A percentile compares a stretch with the other conserved stretches of the same genome.
phyloP scores from a whole-genome alignment of 2,888 invertebrate genomes.

The Clistopyga incitator region DNA sequence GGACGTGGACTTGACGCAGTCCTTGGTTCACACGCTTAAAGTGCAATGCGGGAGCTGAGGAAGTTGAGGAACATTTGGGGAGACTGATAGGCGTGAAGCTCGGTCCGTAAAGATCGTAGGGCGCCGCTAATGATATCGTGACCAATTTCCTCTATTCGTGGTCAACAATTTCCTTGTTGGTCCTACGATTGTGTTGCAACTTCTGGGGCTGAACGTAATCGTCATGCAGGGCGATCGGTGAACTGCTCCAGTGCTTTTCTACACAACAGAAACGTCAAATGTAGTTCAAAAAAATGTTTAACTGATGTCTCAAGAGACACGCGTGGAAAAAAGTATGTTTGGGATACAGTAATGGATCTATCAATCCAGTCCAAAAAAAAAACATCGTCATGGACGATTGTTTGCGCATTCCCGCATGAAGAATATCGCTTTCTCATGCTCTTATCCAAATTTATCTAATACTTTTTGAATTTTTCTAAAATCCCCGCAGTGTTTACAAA shows the following conservation, averaged over 20 bases:
- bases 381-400: too few species aligned
- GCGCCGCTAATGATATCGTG: slow-evolving; percentile 75
- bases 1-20: background rate
- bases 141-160: slow-evolving; percentile 77
- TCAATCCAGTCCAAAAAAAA: too few species aligned
- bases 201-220: background rate
- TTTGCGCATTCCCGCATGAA: too few species aligned
- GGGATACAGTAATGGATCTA: too few species aligned
- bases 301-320: background rate
- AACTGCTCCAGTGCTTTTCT: background rate
- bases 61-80: slow-evolving; percentile 6
- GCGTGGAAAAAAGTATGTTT: too few species aligned
- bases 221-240: background rate
- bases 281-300: background rate
- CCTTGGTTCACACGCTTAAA: slow-evolving; percentile 40
- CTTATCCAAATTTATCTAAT: too few species aligned
- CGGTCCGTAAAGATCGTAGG: slow-evolving; percentile 50
- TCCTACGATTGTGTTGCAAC: background rate
- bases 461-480: too few species aligned
- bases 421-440: too few species aligned
- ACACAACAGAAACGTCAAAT: background rate
- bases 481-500: too few species aligned
- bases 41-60: slow-evolving; percentile 17
- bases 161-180: slow-evolving; percentile 72
- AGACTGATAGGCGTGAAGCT: slow-evolving; percentile 16